Evolutionary conservation across 2,797 vertebrate genomes (phyloP).

Genomic region (Sebastes cheni): DNA sequence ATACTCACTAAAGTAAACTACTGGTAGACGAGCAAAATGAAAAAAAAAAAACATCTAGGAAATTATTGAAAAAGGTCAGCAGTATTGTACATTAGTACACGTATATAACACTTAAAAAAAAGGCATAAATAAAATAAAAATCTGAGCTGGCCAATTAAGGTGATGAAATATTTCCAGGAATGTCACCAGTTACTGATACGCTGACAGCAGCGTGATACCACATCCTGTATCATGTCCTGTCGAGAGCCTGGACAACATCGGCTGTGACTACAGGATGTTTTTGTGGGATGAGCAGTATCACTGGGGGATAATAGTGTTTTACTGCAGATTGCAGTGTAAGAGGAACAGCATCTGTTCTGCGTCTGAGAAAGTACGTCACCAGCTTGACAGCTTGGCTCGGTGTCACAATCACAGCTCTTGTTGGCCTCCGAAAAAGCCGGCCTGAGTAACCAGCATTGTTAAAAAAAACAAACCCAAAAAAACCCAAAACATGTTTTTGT

Average conservation of each 20-base stretch:
- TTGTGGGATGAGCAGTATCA: conserved; percentile 73
- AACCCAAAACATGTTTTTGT: not conserved
- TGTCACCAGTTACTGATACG: conserved; percentile 60
- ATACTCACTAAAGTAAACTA: not conserved
- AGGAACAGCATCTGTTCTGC: conserved; percentile 75
- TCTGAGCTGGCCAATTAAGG: conserved; percentile 7
- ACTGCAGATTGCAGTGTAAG: conserved; percentile 63
- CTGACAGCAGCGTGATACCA: conserved; percentile 63
- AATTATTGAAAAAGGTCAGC: not conserved
- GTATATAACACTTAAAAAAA: not conserved
- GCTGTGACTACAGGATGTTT: conserved; percentile 72
- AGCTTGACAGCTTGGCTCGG: conserved; percentile 69
- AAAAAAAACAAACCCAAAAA: not conserved
- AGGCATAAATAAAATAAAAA: not conserved
- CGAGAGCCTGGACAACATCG: conserved; percentile 56
- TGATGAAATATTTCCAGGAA: conserved; percentile 50
- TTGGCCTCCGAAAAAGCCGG: conserved; percentile 30
- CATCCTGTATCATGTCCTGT: conserved; percentile 70
- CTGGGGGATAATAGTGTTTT: conserved; percentile 70
- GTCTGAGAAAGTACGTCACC: conserved; percentile 65
- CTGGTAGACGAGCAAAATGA: not conserved
- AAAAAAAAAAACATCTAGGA: not conserved
- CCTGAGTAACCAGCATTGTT: conserved; percentile 7
- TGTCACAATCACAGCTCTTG: conserved; percentile 42
- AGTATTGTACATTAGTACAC: not conserved